Conservation (phyloP, 2,113 vertebrate species). For the Neotragus moschatus region DNA sequence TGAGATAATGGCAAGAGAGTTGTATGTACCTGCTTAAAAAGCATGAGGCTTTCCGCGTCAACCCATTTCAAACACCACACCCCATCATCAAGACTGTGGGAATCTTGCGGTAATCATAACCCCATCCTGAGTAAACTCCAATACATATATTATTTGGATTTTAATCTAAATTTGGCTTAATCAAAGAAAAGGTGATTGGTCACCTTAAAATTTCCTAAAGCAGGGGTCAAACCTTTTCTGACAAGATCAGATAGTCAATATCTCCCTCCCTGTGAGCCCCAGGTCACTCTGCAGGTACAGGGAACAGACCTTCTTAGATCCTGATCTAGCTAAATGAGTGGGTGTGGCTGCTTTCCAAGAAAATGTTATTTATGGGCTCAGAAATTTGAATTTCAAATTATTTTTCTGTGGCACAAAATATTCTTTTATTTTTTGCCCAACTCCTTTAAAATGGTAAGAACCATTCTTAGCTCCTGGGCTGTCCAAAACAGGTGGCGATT, state of each 20-base stretch:
- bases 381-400: conserved; percentile 31
- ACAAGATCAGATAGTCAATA: neutral
- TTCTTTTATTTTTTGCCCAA: neutral
- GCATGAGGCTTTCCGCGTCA: neutral
- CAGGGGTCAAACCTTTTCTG: neutral
- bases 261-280: neutral
- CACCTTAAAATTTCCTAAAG: neutral
- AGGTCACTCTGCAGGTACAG: neutral
- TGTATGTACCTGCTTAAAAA: neutral
- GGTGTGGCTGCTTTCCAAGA: neutral
- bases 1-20: neutral
- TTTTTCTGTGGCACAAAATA: conserved; percentile 5
- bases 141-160: neutral
- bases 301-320: neutral
- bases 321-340: neutral
- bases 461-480: conserved; percentile 2
- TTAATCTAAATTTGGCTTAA: neutral
- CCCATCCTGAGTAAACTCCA: neutral
- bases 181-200: neutral
- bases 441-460: neutral
- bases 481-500: neutral
- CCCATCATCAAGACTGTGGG: neutral
- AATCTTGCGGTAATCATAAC: neutral
- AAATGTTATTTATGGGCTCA: neutral
- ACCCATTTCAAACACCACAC: neutral